Evolutionary conservation across 2,888 invertebrate species (phyloP), one percentile per base, ranked within the genome.

Genomic region (Sarcophaga subvicina): DNA sequence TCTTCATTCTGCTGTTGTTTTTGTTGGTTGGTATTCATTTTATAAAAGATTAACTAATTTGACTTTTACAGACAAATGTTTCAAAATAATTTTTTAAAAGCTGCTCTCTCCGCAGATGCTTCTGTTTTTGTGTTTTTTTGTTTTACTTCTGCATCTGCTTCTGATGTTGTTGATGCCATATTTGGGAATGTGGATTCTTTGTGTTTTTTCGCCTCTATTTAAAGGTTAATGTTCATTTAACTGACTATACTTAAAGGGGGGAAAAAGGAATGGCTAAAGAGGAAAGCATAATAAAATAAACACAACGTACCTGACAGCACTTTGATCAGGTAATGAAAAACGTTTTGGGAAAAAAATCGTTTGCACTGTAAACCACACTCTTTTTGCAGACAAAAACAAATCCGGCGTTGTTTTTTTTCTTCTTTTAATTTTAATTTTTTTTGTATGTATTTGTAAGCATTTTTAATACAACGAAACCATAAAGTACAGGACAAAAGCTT

Each of bases 221-320:
- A 83, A 78, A 86, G 83, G 83, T 83, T 86, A 80, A 83, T 83
- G 83, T 73, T 73, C 80, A 73, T 70, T 83, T 77, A 75, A 80
- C 77, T 60, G 70, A 77, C 84, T 83, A 71, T 63, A 49, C 11
- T 25, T 37, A 37, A 37, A 62, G n/a, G 27, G 6, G 5, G 63
- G 20, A 12, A 59, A 12, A 2, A 20, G 54, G 12, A 49, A 14
- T 49, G 22, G 12, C 5, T 27, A 75, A 64, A 63, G 2, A 75
- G 49, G 54, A 75, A 75, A 63, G 20, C 64, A 1, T 14, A 49
- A 49, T 22, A 47, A 72, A 77, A 60, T 67, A 66, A 64, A 66
- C 37, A 66, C 63, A 70, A 17, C 59, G 76, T 63, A 71, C 70
- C 71, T 76, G 84, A 84, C 80, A 80, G 73, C 75, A 75, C 86